These are phyloP conservation scores for Cordilura impudica DNA, from an alignment of 2,888 invertebrate genomes.

Conservation along the genomic window DNA sequence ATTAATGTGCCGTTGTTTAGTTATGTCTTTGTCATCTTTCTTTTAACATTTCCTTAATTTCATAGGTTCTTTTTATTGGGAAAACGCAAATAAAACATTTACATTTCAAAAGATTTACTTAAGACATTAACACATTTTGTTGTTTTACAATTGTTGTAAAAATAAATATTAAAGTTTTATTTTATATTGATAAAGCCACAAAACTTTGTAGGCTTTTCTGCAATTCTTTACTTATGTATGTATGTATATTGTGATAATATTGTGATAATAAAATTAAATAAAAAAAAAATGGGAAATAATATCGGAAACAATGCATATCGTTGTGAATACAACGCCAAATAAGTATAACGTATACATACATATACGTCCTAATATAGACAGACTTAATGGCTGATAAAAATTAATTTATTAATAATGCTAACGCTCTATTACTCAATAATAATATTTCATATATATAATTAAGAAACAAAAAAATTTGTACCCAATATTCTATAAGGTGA, in stretches of 20 bases:
- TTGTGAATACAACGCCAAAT: background rate
- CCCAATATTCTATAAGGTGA: background rate
- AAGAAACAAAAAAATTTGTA: conserved; percentile 1
- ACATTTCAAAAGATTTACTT: conserved; percentile 32
- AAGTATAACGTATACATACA: background rate
- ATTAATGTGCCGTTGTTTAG: conserved; percentile 11
- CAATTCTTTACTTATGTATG: conserved; percentile 19
- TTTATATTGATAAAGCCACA: conserved; percentile 21
- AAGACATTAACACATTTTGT: conserved; percentile 35
- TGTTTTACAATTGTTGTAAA: background rate
- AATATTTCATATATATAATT: background rate
- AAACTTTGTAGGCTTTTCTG: conserved; percentile 27
- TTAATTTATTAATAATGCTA: conserved; percentile 34
- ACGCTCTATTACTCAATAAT: conserved; percentile 25
- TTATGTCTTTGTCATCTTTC: conserved; percentile 1
- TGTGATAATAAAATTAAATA: conserved; percentile 14
- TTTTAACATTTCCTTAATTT: conserved; percentile 24
- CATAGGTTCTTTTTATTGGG: background rate
- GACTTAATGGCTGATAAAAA: conserved; percentile 34
- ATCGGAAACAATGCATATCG: conserved; percentile 16
- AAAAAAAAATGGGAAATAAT: background rate
- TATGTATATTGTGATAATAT: too few relatives aligned
- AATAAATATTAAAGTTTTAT: background rate
- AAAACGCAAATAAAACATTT: conserved; percentile 23
- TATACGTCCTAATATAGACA: conserved; percentile 8